Conservation (phyloP, 2,797 vertebrate species). For the Pseudochaenichthys georgianus region DNA sequence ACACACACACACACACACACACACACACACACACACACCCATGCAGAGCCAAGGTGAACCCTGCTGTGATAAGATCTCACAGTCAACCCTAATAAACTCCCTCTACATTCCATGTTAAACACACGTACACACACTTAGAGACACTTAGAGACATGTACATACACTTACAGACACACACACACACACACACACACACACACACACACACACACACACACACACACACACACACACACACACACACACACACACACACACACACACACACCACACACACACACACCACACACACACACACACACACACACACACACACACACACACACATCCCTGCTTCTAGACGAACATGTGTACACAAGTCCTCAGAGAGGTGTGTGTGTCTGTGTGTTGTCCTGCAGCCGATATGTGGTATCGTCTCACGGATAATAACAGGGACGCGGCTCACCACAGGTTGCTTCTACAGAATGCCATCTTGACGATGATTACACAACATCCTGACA, state of each 20-base stretch:
- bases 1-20: slow-evolving; percentile 22
- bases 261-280: too few species aligned
- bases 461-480: too few species aligned
- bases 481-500: too few species aligned
- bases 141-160: background rate
- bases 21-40: too few species aligned
- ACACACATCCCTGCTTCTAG: background rate
- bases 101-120: too few species aligned
- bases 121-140: background rate
- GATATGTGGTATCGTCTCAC: slow-evolving; percentile 2
- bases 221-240: background rate
- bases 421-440: slow-evolving; percentile 1
- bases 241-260: too few species aligned
- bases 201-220: background rate
- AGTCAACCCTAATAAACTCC: too few species aligned
- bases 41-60: too few species aligned
- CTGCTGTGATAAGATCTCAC: too few species aligned
- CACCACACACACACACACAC: background rate
- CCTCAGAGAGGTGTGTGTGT: slow-evolving; percentile 10
- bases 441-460: background rate
- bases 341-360: slow-evolving; percentile 23
- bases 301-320: too few species aligned
- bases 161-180: too few species aligned
- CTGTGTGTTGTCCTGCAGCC: background rate
- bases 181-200: background rate